These are phyloP conservation scores for Abrostola tripartita DNA, from an alignment of 2,888 invertebrate genomes.

Conservation along the genomic window DNA sequence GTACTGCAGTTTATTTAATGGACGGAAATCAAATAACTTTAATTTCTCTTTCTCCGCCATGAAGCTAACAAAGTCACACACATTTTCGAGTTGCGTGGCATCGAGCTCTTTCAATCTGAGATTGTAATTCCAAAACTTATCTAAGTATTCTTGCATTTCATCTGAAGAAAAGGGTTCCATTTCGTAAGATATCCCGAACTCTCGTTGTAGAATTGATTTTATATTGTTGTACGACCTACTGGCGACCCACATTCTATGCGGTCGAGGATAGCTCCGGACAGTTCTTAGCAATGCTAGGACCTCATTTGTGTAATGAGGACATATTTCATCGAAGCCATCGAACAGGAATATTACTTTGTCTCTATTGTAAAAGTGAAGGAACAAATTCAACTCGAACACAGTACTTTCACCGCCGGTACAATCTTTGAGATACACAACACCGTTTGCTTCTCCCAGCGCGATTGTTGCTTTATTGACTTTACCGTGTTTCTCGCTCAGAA, in stretches of 20 bases:
- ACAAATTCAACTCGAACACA: conserved; percentile 29
- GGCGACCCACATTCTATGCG: conserved; percentile 41
- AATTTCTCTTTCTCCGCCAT: not conserved
- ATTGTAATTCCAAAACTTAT: conserved; percentile 25
- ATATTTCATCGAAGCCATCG: conserved; percentile 56
- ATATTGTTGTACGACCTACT: conserved; percentile 45
- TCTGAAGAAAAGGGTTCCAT: conserved; percentile 18
- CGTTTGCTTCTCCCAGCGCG: conserved; percentile 1
- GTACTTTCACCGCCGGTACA: conserved; percentile 11
- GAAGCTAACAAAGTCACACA: conserved; percentile 11
- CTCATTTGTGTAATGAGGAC: conserved; percentile 39
- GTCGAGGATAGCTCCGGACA: conserved; percentile 7
- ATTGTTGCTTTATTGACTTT: conserved; percentile 7
- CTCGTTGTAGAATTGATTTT: conserved; percentile 19
- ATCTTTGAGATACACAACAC: conserved; percentile 12
- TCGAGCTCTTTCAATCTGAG: conserved; percentile 20
- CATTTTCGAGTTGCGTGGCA: conserved; percentile 26
- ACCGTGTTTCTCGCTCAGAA: conserved; percentile 4
- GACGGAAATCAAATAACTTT: not conserved
- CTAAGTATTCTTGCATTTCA: conserved; percentile 32
- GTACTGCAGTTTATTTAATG: not conserved
- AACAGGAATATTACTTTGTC: conserved; percentile 36
- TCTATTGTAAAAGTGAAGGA: conserved; percentile 34
- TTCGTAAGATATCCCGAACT: conserved; percentile 28
- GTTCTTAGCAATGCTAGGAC: conserved; percentile 19